Conservation (phyloP, 2,113 vertebrate genomes). For the Callipepla californica region DNA sequence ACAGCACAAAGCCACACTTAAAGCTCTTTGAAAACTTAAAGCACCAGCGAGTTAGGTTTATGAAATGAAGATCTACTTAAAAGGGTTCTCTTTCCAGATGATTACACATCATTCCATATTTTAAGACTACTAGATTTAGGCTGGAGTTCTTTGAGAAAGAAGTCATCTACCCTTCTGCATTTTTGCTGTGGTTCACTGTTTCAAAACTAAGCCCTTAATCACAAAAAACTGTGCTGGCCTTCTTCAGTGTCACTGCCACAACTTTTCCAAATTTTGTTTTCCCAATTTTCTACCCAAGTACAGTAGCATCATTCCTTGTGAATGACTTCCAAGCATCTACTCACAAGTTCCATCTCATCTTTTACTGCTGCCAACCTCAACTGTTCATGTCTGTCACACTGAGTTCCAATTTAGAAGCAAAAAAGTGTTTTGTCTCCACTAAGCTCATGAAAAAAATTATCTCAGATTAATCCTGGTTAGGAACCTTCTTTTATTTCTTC, state of each 20-base stretch:
- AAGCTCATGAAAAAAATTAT: background rate
- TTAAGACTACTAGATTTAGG: background rate
- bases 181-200: background rate
- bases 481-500: background rate
- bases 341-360: background rate
- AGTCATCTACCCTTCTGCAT: background rate
- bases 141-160: background rate
- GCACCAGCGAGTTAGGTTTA: background rate
- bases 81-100: background rate
- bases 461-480: background rate
- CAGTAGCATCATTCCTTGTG: background rate
- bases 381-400: background rate
- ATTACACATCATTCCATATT: background rate
- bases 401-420: background rate
- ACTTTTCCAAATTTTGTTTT: background rate
- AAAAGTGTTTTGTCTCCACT: background rate
- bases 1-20: background rate
- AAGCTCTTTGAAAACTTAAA: background rate
- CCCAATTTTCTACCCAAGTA: background rate
- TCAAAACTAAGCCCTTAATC: background rate
- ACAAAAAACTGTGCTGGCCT: background rate
- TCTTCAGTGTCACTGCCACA: background rate
- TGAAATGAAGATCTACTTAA: background rate
- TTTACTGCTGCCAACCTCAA: background rate
- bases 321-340: background rate